Evolutionary conservation across 2,888 invertebrate genomes (phyloP).

Genomic region (Conchocele bisecta): DNA sequence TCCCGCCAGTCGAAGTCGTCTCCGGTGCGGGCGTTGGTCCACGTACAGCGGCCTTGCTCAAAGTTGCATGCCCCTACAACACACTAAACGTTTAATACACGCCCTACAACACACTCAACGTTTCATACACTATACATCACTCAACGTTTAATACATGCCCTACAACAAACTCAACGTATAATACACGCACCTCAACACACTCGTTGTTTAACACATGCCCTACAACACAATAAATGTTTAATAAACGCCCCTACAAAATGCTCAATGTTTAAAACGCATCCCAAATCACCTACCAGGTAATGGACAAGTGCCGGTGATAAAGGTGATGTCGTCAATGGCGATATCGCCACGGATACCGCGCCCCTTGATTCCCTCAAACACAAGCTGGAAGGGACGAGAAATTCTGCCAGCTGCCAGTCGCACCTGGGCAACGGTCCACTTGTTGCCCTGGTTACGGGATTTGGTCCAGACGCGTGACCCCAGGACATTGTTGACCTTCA

Average conservation of each 20-base stretch:
- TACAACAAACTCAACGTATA: too few relatives aligned
- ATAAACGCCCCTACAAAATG: too few relatives aligned
- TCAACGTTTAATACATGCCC: too few relatives aligned
- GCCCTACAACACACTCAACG: not conserved
- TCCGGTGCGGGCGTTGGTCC: conserved; percentile 66
- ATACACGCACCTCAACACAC: too few relatives aligned
- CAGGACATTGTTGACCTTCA: conserved; percentile 59
- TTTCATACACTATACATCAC: too few relatives aligned
- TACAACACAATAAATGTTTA: conserved; percentile 17
- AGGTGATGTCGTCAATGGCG: conserved; percentile 76
- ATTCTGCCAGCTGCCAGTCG: conserved; percentile 54
- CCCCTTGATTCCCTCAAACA: conserved; percentile 76
- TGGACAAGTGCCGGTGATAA: conserved; percentile 59
- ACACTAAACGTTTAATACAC: not conserved
- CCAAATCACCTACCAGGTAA: conserved; percentile 59
- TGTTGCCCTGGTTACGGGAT: conserved; percentile 74
- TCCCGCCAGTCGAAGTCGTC: conserved; percentile 79
- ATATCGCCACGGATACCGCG: conserved; percentile 72
- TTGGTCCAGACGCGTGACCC: conserved; percentile 67
- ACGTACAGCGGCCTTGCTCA: conserved; percentile 75
- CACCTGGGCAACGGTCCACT: conserved; percentile 73
- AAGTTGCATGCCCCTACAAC: conserved; percentile 66
- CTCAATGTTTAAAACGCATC: too few relatives aligned
- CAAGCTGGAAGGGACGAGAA: conserved; percentile 57
- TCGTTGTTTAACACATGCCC: too few relatives aligned